Evolutionary conservation across 2,113 vertebrate genomes (phyloP).

Genomic region (Nanorana parkeri): DNA sequence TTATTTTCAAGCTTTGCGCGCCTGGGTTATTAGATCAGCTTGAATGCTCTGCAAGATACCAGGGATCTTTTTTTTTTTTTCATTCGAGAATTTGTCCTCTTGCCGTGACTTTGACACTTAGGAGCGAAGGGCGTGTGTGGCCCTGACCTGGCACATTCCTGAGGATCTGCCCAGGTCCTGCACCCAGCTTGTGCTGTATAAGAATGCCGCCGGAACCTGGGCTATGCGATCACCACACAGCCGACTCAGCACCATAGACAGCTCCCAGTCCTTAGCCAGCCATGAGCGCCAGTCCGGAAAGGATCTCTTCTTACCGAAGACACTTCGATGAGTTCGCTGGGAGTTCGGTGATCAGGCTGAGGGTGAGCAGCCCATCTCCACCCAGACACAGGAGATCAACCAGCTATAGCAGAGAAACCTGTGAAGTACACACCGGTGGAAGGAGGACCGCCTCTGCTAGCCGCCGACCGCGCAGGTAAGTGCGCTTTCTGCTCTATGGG

Average conservation of each 20-base stretch:
- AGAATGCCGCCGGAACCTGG: not conserved
- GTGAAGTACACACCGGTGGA: slow-evolving; percentile 61
- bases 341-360: slow-evolving; percentile 67
- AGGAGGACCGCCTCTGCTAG: slow-evolving; percentile 69
- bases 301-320: slow-evolving; percentile 76
- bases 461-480: slow-evolving; percentile 70
- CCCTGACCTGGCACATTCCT: slow-evolving; percentile 42
- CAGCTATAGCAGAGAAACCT: slow-evolving; percentile 61
- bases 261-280: not conserved
- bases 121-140: slow-evolving; percentile 41
- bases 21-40: slow-evolving; percentile 49
- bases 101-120: slow-evolving; percentile 31
- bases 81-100: slow-evolving; percentile 23
- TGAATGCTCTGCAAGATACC: slow-evolving; percentile 22
- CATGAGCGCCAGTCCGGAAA: slow-evolving; percentile 75
- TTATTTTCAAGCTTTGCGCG: slow-evolving; percentile 28
- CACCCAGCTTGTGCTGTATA: not conserved
- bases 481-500: no score
- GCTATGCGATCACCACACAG: not conserved
- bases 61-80: not conserved
- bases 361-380: slow-evolving; percentile 76
- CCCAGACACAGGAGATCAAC: slow-evolving; percentile 64
- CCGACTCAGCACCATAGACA: slow-evolving; percentile 34
- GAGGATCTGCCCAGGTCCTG: not conserved
- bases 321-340: slow-evolving; percentile 73